phyloP scores from a whole-genome alignment of 2,888 invertebrate genomes.

The Eledone cirrhosa region DNA sequence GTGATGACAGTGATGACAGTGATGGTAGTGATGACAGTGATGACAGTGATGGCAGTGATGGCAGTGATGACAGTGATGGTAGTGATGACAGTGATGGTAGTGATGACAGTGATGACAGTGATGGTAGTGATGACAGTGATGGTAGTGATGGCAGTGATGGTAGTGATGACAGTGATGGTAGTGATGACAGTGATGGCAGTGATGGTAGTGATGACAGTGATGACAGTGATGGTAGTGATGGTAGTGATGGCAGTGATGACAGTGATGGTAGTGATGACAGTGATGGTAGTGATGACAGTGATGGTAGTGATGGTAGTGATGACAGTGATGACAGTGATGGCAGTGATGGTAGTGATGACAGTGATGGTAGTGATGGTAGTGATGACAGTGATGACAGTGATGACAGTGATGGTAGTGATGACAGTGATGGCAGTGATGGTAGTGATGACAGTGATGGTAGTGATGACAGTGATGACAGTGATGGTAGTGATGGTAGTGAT shows the following conservation, averaged over 20 bases:
- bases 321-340: background rate
- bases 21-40: background rate
- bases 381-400: conserved; percentile 4
- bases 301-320: conserved; percentile 15
- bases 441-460: conserved; percentile 16
- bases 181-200: background rate
- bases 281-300: conserved; percentile 16
- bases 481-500: conserved; percentile 21
- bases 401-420: conserved; percentile 12
- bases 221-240: conserved; percentile 22
- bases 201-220: background rate
- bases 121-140: conserved; percentile 17
- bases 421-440: conserved; percentile 19
- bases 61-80: conserved; percentile 12
- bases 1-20: conserved; percentile 6
- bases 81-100: background rate
- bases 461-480: conserved; percentile 3
- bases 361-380: background rate
- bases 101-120: background rate
- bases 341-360: background rate
- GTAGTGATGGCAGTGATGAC: background rate
- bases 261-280: background rate
- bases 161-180: background rate
- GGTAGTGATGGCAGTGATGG: conserved; percentile 2
- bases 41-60: conserved; percentile 17